Evolutionary conservation across 2,113 vertebrate genomes (phyloP).

Genomic region (Peromyscus polionotus): DNA sequence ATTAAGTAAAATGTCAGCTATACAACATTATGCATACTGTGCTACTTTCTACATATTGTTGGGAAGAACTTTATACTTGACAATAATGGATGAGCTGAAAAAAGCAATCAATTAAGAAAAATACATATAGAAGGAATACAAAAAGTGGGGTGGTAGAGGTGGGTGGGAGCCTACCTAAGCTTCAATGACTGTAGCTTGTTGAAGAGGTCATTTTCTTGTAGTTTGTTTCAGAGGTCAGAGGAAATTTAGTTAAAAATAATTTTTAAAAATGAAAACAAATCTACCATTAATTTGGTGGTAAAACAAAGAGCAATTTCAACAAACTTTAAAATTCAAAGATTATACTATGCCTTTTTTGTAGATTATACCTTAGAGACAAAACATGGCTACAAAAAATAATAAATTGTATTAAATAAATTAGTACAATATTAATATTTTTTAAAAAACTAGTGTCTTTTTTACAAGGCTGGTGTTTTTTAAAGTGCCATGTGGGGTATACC

Average conservation of each 20-base stretch:
- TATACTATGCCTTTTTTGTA: neutral
- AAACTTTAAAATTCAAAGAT: neutral
- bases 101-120: neutral
- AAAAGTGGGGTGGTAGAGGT: neutral
- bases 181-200: neutral
- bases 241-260: neutral
- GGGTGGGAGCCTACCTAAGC: neutral
- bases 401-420: constrained; percentile 10
- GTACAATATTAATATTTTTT: neutral
- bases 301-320: neutral
- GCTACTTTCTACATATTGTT: neutral
- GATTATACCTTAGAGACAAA: constrained; percentile 8
- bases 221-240: neutral
- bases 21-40: neutral
- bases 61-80: neutral
- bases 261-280: constrained; percentile 41
- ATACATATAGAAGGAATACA: neutral
- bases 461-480: neutral
- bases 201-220: neutral
- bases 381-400: constrained; percentile 41
- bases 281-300: neutral
- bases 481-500: neutral
- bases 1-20: neutral
- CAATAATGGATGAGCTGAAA: neutral
- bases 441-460: neutral